These are phyloP conservation scores for Taphrorychus bicolor DNA, from an alignment of 2,888 invertebrate species.

Conservation along the genomic window DNA sequence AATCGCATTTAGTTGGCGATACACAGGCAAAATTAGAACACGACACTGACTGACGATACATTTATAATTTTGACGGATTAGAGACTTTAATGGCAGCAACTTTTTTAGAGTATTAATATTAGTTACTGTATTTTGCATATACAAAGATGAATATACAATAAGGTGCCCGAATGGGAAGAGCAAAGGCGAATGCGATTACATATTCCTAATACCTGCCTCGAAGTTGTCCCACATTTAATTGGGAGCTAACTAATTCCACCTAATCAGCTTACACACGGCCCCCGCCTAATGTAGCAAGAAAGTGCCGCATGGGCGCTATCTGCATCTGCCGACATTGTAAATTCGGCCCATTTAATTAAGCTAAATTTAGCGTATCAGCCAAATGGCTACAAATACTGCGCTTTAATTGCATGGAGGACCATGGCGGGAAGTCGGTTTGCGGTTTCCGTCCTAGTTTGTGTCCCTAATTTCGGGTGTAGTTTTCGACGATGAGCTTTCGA, in stretches of 20 bases:
- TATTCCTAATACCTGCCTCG: neutral
- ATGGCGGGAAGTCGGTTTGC: neutral
- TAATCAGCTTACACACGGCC: slow-evolving; percentile 24
- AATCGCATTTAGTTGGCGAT: too few species aligned
- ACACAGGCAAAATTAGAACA: too few species aligned
- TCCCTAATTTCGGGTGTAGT: too few species aligned
- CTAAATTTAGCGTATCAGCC: slow-evolving; percentile 29
- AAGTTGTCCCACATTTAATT: neutral
- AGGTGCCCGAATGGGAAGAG: too few species aligned
- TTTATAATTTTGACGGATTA: too few species aligned
- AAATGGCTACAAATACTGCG: slow-evolving; percentile 20
- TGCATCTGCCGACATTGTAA: slow-evolving; percentile 32
- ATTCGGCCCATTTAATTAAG: slow-evolving; percentile 32
- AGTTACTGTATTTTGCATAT: too few species aligned
- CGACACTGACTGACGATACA: too few species aligned
- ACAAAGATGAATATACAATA: too few species aligned
- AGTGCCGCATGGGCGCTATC: slow-evolving; percentile 26
- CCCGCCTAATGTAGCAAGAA: slow-evolving; percentile 24
- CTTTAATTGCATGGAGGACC: slow-evolving; percentile 14
- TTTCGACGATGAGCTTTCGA: too few species aligned
- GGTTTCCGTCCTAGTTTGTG: neutral
- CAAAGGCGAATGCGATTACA: too few species aligned
- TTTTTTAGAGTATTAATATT: too few species aligned
- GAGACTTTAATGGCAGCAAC: too few species aligned
- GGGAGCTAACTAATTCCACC: slow-evolving; percentile 12